Base-by-base conservation (phyloP, 2,888 invertebrate species). In the Adelphocoris suturalis region DNA sequence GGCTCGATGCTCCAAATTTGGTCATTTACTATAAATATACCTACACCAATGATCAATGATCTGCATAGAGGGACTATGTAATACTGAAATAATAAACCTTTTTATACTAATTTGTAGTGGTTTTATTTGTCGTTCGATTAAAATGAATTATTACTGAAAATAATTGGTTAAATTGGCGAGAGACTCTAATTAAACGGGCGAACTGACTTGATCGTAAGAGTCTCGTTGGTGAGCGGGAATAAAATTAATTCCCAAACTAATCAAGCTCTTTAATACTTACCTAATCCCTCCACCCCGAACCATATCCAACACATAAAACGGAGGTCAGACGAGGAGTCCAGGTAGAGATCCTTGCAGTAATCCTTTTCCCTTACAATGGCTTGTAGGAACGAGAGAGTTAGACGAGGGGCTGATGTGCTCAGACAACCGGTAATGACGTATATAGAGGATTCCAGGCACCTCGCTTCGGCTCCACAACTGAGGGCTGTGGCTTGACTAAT, bases 351-450 rank as follows among this genome's bases (percentile, higher is more conserved):
- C 75, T 47, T 3, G 86, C 48, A 48, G 75, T 86, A 75, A 86
- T 86, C 86, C 86, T 46, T 46, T 27, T 2, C 47, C 75, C 47
- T 28, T 68, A 57, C 27, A 14, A 47, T 14, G 76, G 48, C 82
- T 48, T 12, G 52, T 37, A 28, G 52, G 86, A 46, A 14, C 19
- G 23, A 47, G 23, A 86, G 86, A 86, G 61, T 47, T 86, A 86
- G 23, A 75, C 28, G 75, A 47, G 23, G 37, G 23, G 68, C 75
- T 86, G 86, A 86, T 86, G 86, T 86, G 86, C 47, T 75, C 86
- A 86, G 86, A 86, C 86, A 86, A 86, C 86, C 86, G 86, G 86
- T 86, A 86, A 86, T 86, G 86, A 86, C 75, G 86, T 75, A 68
- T 68, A 86, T 19, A 86, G 86, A 86, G 86, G 86, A n/a, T 68